Base-by-base conservation (phyloP, 1,140 invertebrate genomes). In the Halyomorpha halys region DNA sequence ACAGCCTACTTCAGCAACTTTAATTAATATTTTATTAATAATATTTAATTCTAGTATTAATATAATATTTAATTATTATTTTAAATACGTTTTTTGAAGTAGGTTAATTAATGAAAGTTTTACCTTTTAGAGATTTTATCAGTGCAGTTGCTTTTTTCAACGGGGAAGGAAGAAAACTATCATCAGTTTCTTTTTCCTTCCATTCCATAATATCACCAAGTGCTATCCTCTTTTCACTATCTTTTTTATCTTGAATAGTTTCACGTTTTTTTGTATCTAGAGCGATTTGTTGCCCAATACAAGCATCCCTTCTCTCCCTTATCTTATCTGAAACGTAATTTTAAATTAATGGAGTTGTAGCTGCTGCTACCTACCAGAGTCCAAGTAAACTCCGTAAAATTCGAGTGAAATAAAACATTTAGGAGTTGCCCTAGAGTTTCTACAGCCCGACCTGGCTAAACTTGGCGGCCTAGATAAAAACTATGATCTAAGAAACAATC, bases 181-280 rank as follows among this genome's bases (percentile, higher is more conserved):
- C 4, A 25, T 56, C 53, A 16, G 53, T 56, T 23, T 56, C 53
- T 23, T 56, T 56, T 15, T 56, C 53, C 19, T 45, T 59, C 63
- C 49, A 47, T 21, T 30, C 23, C 19, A 27, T 16, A 11, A 66
- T 34, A 8, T 62, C 30, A 45, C 16, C 15, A 15, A 47, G 1
- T 4, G 44, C 61, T 5, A 4, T 62, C 14, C 30, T 23, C 30
- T 62, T 56, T 8, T 39, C 25, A 3, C 3, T 19, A 1, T 53
- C 25, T 54, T 63, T 63, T 18, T 53, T 53, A n/a, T 18, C 39
- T 27, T 63, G 14, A 11, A 63, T 54, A 11, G 2, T 27, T n/a
- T 44, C 11, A n/a, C 25, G 25, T 0, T 15, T 19, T 39, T 63
- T 27, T 3, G 18, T 49, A 30, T 63, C 62, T 3, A 63, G 23